These are phyloP conservation scores for Pararge aegeria DNA, from an alignment of 1,140 invertebrate genomes.

Conservation along the genomic window DNA sequence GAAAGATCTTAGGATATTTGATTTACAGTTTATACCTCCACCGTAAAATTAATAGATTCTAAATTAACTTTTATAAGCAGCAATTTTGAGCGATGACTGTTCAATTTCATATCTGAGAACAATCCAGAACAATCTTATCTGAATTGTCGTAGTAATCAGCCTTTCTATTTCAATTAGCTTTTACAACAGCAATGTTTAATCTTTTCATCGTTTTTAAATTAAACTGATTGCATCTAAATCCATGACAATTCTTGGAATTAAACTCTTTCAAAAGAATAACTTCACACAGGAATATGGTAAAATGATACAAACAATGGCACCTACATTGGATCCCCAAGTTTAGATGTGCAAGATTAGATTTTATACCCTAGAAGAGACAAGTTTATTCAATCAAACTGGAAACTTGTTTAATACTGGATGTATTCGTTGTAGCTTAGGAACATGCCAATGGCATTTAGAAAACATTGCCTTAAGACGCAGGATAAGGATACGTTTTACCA, in stretches of 20 bases:
- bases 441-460: too few species aligned
- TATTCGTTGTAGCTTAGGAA: too few species aligned
- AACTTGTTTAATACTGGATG: too few species aligned
- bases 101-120: background rate
- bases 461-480: too few species aligned
- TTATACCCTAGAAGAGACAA: background rate
- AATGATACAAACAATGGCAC: background rate
- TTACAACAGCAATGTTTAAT: conserved; percentile 19
- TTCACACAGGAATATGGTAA: background rate
- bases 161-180: conserved; percentile 34
- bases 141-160: conserved; percentile 14
- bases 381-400: background rate
- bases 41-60: background rate
- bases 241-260: background rate
- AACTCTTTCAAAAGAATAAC: background rate
- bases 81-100: conserved; percentile 16
- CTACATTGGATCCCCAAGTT: background rate
- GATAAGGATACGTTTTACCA: conserved; percentile 36
- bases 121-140: conserved; percentile 10
- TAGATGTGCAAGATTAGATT: too few species aligned
- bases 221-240: background rate
- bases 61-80: conserved; percentile 5
- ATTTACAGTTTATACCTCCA: conserved; percentile 8
- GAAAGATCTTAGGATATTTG: background rate
- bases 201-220: background rate